Evolutionary conservation across 2,113 vertebrate species (phyloP), one percentile per base, ranked within the genome.

Genomic region (Thamnaconus septentrionalis): DNA sequence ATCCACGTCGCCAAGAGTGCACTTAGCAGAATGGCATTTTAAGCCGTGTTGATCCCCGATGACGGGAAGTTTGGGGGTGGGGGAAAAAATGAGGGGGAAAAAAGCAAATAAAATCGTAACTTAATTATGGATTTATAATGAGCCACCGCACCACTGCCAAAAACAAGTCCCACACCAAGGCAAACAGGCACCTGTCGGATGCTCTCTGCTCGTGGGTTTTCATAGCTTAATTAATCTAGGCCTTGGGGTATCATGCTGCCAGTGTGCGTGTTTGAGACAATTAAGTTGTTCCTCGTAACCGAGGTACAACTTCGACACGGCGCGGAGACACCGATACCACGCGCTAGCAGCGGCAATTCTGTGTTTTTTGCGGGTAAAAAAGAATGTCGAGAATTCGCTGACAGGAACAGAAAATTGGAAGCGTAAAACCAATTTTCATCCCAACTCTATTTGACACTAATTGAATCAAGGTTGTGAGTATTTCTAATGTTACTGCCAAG

Each of bases 201-300:
- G 80, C 81, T 83, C 79, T 64, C 78, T 71, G 85, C 88, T 90
- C 89, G 56, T 82, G 89, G 87, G 91, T 82, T 88, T 92, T 90
- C 83, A 91, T 81, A 84, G 87, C 87, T 91, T 92, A 92, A 92
- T 93, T 93, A 93, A 92, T 90, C 84, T 76, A 87, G 86, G 86
- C 91, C 91, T 92, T 88, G 78, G 91, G 91, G 91, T 90, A 90
- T 89, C 88, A 81, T 85, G 78, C 77, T 78, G 86, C 83, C 74
- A 66, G 78, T 47, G 81, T 71, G 78, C 80, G 83, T 83, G 87
- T 88, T 87, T 84, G 76, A 91, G 82, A 91, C 92, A 91, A 92
- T 91, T 91, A 91, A 90, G 87, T 79, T 84, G 86, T 91, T 88
- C 81, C 76, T 72, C 63, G 76, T 84, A 89, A 78, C 85, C 82